Percentiles rank a stretch among this genome's conserved stretches.
Conservation (phyloP, 2,888 invertebrate genomes). For the Drosophila dives region DNA sequence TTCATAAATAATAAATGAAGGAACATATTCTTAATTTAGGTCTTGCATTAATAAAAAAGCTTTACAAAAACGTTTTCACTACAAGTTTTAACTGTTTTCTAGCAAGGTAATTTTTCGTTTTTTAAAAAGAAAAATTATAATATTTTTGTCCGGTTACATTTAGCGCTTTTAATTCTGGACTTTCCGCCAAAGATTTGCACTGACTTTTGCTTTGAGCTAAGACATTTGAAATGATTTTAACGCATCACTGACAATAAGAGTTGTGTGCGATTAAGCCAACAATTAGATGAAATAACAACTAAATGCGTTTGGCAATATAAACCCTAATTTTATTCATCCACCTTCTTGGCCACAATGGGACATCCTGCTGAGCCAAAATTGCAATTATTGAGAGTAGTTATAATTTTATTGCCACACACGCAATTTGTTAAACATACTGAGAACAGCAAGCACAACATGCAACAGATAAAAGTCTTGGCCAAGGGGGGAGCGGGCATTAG, state of each 20-base stretch:
- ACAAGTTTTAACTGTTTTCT: too few species aligned
- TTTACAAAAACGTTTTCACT: too few species aligned
- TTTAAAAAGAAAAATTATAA: not conserved
- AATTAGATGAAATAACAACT: constrained; percentile 3
- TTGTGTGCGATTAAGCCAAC: constrained; percentile 12
- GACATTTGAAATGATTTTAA: not conserved
- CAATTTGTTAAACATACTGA: constrained; percentile 57
- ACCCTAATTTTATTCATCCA: constrained; percentile 4
- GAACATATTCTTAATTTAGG: not conserved
- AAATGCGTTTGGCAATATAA: constrained; percentile 7
- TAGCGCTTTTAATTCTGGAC: not conserved
- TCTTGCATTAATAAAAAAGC: not conserved
- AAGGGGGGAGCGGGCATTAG: not conserved
- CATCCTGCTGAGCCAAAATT: constrained; percentile 28
- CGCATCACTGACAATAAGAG: not conserved
- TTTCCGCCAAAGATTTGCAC: too few species aligned
- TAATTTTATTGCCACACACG: constrained; percentile 46
- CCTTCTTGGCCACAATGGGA: constrained; percentile 13
- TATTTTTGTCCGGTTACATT: not conserved
- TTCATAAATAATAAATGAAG: not conserved
- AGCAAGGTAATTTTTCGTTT: too few species aligned
- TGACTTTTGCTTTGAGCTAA: not conserved
- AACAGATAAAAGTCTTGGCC: constrained; percentile 21
- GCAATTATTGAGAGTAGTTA: constrained; percentile 46
- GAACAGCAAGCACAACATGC: constrained; percentile 11